Base-by-base conservation (phyloP, 2,888 invertebrate species). In the Agonopterix heracliana region DNA sequence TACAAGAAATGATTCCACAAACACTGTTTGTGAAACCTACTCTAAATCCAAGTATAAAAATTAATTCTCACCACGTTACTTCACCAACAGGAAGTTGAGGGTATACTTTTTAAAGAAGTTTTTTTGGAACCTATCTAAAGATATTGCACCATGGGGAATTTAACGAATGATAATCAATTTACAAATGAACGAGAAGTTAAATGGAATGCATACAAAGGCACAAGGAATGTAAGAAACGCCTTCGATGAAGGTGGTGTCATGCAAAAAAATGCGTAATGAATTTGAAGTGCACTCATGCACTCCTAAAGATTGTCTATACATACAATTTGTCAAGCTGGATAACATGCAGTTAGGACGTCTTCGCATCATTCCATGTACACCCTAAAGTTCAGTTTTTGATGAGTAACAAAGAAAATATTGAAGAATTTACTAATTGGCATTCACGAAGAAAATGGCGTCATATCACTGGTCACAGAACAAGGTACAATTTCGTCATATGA, bases 371-470 rank as follows among this genome's bases (percentile, higher is more conserved):
- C 53, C 56, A n/a, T 56, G 54, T 48, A 51, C 44, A 54, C 52
- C 42, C 49, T 58, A 57, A 46, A 52, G 52, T 64, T 60, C 53
- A 50, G 52, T 54, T 49, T 50, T 54, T 49, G 51, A 53, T 49
- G 47, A 64, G 67, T 65, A 77, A 78, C 79, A 78, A 82, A 76
- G 82, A 80, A 79, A 80, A 74, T 81, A 81, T 71, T 75, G 73
- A 78, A 80, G 80, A 83, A 79, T 78, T 79, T 78, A 69, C 74
- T 88, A 86, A 87, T 86, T 88, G 88, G 88, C 84, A 87, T 87
- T 85, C 88, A 87, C 82, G 85, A 84, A 89, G 87, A 89, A 89
- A 89, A 89, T 89, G 89, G 89, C 89, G 89, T 89, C 89, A 85
- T 87, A 87, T 84, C 85, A 87, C 84, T 84, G 81, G 78, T 86